These are phyloP conservation scores for Caenorhabditis auriculariae DNA, from an alignment of 2,888 invertebrate species.

Conservation along the genomic window DNA sequence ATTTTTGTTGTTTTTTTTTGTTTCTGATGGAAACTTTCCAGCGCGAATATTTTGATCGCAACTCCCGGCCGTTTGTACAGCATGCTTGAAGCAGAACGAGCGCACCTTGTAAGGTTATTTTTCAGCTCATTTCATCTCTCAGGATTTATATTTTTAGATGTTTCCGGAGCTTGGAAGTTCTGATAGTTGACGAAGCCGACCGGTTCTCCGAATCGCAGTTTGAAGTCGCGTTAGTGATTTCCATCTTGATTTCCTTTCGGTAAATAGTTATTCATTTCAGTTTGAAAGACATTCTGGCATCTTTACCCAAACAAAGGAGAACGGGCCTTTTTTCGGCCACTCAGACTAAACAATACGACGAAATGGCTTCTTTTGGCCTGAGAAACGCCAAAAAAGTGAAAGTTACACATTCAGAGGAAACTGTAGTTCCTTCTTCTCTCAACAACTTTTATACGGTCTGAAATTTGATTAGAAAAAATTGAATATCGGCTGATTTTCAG, in stretches of 20 bases:
- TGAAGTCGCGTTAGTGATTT: slow-evolving; percentile 67
- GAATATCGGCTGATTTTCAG: background rate
- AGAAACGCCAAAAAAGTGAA: slow-evolving; percentile 52
- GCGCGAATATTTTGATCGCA: slow-evolving; percentile 82
- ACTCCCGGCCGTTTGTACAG: slow-evolving; percentile 91
- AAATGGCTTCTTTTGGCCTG: slow-evolving; percentile 84
- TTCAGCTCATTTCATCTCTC: too few relatives aligned
- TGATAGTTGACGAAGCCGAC: slow-evolving; percentile 95
- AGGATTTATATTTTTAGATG: slow-evolving; percentile 6
- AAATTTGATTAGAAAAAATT: background rate
- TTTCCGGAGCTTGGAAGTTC: slow-evolving; percentile 72
- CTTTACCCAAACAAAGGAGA: slow-evolving; percentile 86
- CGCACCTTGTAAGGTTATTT: too few relatives aligned
- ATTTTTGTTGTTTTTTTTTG: background rate
- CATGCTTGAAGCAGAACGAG: too few relatives aligned
- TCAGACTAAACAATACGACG: slow-evolving; percentile 88
- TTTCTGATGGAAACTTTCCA: slow-evolving; percentile 37
- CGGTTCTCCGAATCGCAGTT: slow-evolving; percentile 89
- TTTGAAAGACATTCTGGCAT: slow-evolving; percentile 83
- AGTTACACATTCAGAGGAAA: slow-evolving; percentile 32
- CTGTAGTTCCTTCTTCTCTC: slow-evolving; percentile 37
- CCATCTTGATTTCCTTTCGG: background rate
- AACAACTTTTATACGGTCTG: slow-evolving; percentile 41
- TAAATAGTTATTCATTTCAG: slow-evolving; percentile 63
- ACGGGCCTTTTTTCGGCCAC: slow-evolving; percentile 99